phyloP scores from a whole-genome alignment of 1,140 invertebrate genomes.

The Cheumatopsyche charites region DNA sequence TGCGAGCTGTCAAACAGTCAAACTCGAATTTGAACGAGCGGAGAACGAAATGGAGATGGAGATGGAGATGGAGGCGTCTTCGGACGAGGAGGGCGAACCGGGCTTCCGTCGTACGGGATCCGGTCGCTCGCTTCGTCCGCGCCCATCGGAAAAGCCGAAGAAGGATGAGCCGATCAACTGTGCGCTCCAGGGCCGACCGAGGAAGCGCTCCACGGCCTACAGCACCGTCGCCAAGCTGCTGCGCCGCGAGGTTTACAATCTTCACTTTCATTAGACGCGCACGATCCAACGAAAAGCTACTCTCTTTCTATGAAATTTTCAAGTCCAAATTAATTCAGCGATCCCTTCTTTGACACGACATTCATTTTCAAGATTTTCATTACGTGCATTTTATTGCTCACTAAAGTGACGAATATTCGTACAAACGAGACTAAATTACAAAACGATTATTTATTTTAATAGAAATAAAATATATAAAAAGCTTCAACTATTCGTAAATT shows the following conservation, averaged over 20 bases:
- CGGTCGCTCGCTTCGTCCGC: not conserved
- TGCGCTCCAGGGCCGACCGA: not conserved
- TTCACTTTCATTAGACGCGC: not conserved
- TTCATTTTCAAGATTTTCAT: too few relatives aligned
- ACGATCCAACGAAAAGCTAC: not conserved
- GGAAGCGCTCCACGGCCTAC: not conserved
- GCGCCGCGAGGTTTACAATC: conserved; percentile 3
- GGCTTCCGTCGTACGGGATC: not conserved
- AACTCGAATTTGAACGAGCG: conserved; percentile 49
- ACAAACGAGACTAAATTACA: too few relatives aligned
- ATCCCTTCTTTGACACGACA: too few relatives aligned
- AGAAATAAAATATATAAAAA: not conserved
- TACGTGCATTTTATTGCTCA: too few relatives aligned
- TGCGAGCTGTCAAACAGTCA: too few relatives aligned
- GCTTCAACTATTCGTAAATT: not conserved
- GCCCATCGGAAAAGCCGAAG: not conserved
- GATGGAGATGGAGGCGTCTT: conserved; percentile 48
- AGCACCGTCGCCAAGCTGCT: not conserved
- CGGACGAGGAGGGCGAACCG: conserved; percentile 35
- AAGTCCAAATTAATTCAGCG: not conserved
- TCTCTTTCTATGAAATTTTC: not conserved
- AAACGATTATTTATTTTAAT: too few relatives aligned
- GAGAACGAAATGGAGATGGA: too few relatives aligned
- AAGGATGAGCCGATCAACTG: not conserved
- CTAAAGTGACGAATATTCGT: too few relatives aligned